Evolutionary conservation across 2,113 vertebrate species (phyloP), one percentile per base, ranked within the genome.

Genomic region (Protomyctophum bolini): DNA sequence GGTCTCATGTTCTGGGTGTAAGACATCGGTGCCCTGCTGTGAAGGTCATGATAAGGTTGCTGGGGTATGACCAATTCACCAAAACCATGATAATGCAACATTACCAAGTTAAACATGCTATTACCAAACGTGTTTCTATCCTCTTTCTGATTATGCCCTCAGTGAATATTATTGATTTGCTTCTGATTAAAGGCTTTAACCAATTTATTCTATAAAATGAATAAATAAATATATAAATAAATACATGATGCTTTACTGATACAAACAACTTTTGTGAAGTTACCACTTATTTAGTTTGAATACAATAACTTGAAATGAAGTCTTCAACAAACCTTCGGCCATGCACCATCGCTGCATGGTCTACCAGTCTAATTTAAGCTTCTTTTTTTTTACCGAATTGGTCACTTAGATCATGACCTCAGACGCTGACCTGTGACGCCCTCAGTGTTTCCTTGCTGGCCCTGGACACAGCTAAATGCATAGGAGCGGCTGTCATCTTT

Each of bases 371-470:
- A 88, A 90, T 94, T 93, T 93, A 94, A 86, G 86, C 92, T 94
- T 94, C 94, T 92, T 93, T 93, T 90, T 93, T 93, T 93, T 94
- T 92, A 87, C 91, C 93, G 92, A 94, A 96, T 95, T 95, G 94
- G 92, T 93, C 95, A 89, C 93, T 92, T 92, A 70, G 63, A 70
- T 71, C 1, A 84, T 96, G 95, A 96, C 95, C 95, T 87, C 90
- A 85, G 72, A 69, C 90, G 89, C 41, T 95, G 92, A 93, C 95
- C 95, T 91, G 91, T 92, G 93, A 93, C 93, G 95, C 91, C 94
- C 93, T 87, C 75, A 91, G 94, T 93, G 93, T 91, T 94, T 91
- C 89, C 93, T 93, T 85, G 77, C 92, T 81, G 83, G 90, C 93
- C 93, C 91, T 83, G 85, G 91, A 88, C 79, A 48, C 81, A 80